These are phyloP conservation scores for Drosophila orosa DNA, from an alignment of 1,140 invertebrate species.

Conservation along the genomic window DNA sequence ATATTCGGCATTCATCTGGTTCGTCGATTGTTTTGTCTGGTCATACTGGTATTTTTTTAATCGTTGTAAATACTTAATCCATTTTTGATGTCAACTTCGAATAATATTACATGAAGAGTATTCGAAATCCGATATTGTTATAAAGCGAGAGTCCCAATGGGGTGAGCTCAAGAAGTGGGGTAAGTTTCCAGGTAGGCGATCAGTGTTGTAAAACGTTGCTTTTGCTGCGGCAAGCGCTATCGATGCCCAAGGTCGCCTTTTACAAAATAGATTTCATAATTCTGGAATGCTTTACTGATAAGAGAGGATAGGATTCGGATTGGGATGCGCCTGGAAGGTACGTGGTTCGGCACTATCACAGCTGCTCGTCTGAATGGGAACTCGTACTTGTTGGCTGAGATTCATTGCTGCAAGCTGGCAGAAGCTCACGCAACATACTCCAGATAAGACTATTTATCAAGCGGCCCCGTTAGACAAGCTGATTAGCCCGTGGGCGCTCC, in stretches of 20 bases:
- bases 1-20: not conserved
- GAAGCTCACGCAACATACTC: constrained; percentile 29
- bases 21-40: not conserved
- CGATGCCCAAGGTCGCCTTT: constrained; percentile 36
- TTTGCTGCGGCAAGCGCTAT: constrained; percentile 6
- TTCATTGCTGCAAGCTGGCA: constrained; percentile 21
- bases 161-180: not conserved
- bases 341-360: constrained; percentile 11
- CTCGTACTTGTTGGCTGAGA: constrained; percentile 1
- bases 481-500: constrained; percentile 27
- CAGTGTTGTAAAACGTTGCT: not conserved
- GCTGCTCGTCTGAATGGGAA: constrained; percentile 18
- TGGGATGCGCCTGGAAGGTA: constrained; percentile 42
- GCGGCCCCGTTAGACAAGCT: constrained; percentile 49
- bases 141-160: not conserved
- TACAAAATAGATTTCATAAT: constrained; percentile 36
- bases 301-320: constrained; percentile 66
- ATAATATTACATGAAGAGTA: not conserved
- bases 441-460: constrained; percentile 58
- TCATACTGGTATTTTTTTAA: not conserved
- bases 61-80: not conserved
- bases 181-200: too few species aligned
- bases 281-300: constrained; percentile 39
- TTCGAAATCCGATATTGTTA: not conserved
- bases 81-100: too few species aligned